Percentiles rank a stretch among this genome's conserved stretches.
phyloP scores from a whole-genome alignment of 2,113 vertebrate species.

The Trachemys scripta region DNA sequence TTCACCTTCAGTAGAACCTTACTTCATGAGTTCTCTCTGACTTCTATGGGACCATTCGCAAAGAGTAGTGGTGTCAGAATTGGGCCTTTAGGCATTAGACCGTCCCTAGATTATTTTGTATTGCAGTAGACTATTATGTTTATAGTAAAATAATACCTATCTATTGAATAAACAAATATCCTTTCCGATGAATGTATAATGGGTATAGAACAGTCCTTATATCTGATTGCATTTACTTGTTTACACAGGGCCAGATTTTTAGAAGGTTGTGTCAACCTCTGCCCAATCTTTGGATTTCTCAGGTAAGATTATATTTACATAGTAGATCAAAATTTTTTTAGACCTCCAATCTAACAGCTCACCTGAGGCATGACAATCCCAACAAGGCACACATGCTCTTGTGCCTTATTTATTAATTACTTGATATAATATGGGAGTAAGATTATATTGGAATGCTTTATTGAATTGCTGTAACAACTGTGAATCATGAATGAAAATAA shows the following conservation, averaged over 20 bases:
- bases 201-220: neutral
- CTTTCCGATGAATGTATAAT: neutral
- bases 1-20: neutral
- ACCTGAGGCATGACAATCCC: neutral
- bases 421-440: neutral
- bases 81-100: neutral
- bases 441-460: neutral
- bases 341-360: neutral
- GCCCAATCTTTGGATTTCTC: neutral
- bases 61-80: rapidly evolving
- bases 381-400: neutral
- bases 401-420: rapidly evolving
- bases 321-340: neutral
- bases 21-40: neutral
- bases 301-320: neutral
- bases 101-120: neutral
- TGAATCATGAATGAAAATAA: neutral
- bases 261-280: neutral
- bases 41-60: rapidly evolving
- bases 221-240: neutral
- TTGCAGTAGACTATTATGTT: rapidly evolving
- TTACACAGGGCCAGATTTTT: neutral
- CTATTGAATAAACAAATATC: neutral
- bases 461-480: neutral
- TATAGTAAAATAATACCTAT: neutral